Conservation (phyloP, 2,888 invertebrate genomes). For the Unio pictorum region DNA sequence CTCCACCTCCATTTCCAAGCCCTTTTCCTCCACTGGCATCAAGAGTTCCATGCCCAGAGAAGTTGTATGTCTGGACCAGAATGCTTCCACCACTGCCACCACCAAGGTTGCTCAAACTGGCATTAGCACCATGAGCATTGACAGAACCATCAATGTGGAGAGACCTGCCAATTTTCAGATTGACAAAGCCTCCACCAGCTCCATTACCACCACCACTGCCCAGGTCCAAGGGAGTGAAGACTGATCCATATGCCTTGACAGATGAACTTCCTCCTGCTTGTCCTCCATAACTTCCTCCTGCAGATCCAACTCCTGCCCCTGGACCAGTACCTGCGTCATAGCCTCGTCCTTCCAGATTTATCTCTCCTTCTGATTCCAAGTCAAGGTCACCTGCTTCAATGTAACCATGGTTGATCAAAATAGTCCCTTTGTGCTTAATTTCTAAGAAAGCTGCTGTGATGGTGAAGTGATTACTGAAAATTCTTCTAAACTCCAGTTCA, state of each 20-base stretch:
- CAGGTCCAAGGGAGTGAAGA: slow-evolving; percentile 46
- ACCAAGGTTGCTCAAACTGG: slow-evolving; percentile 25
- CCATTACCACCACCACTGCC: slow-evolving; percentile 50
- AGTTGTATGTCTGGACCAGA: slow-evolving; percentile 48
- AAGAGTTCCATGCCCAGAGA: slow-evolving; percentile 52
- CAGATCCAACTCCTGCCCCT: slow-evolving; percentile 33
- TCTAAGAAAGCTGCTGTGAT: slow-evolving; percentile 50
- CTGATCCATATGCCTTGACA: slow-evolving; percentile 47
- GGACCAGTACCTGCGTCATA: slow-evolving; percentile 29
- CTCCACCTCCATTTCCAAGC: slow-evolving; percentile 38
- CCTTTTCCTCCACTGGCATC: slow-evolving; percentile 53
- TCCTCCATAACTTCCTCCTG: slow-evolving; percentile 53
- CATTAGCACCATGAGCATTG: slow-evolving; percentile 36
- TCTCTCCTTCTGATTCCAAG: slow-evolving; percentile 40
- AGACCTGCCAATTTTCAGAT: slow-evolving; percentile 40
- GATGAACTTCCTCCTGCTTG: slow-evolving; percentile 31
- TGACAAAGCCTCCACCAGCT: slow-evolving; percentile 50
- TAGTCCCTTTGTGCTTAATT: slow-evolving; percentile 44
- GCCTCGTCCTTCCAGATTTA: slow-evolving; percentile 50
- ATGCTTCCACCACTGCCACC: slow-evolving; percentile 58
- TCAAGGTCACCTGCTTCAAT: slow-evolving; percentile 51
- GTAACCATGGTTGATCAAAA: slow-evolving; percentile 56
- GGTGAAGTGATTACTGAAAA: slow-evolving; percentile 33
- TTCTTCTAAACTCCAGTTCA: slow-evolving; percentile 38
- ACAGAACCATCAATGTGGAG: slow-evolving; percentile 52